A percentile compares a stretch with the other conserved stretches of the same genome.
These are phyloP conservation scores for Polypedilum pembai DNA, from an alignment of 1,140 invertebrate genomes.

Conservation along the genomic window DNA sequence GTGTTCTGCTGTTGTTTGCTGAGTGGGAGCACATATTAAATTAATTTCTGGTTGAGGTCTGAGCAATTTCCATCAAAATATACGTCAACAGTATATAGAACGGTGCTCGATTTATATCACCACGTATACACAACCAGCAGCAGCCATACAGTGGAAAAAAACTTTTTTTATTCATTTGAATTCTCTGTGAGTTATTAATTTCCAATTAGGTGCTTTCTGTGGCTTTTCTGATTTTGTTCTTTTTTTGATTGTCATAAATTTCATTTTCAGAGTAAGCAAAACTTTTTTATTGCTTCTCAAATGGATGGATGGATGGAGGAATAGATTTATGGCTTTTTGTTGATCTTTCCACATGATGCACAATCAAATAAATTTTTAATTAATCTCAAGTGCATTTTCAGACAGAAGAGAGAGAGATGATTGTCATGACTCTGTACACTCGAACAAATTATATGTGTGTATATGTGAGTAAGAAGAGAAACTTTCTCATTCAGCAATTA, in stretches of 20 bases:
- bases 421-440: conserved; percentile 4
- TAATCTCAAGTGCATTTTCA: neutral
- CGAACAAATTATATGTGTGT: neutral
- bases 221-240: neutral
- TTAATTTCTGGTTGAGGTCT: too few relatives aligned
- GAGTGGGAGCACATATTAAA: too few relatives aligned
- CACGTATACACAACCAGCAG: too few relatives aligned
- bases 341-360: neutral
- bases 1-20: too few relatives aligned
- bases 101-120: too few relatives aligned
- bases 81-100: too few relatives aligned
- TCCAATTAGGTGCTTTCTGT: neutral
- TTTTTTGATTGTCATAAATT: conserved; percentile 19
- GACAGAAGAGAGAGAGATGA: neutral
- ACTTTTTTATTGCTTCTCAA: neutral
- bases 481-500: neutral
- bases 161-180: too few relatives aligned
- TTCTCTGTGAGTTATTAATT: neutral
- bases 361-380: conserved; percentile 14
- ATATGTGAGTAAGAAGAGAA: neutral
- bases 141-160: too few relatives aligned
- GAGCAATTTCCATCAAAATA: too few relatives aligned
- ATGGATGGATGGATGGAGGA: neutral
- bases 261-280: neutral
- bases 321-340: neutral